phyloP scores from a whole-genome alignment of 2,113 vertebrate genomes.

The Mesocricetus auratus region DNA sequence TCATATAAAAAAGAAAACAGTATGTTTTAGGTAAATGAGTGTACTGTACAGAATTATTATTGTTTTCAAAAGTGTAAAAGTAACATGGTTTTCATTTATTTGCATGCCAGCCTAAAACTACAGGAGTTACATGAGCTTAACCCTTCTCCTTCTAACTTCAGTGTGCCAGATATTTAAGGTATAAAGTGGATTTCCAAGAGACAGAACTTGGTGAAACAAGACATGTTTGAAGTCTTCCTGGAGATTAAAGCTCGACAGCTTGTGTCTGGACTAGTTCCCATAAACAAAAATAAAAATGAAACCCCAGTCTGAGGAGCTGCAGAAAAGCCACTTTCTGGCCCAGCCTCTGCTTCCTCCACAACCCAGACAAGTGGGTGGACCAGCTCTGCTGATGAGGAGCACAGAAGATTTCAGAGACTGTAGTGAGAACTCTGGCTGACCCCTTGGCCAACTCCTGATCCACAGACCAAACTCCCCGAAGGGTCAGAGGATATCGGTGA shows the following conservation, averaged over 20 bases:
- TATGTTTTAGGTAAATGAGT: background rate
- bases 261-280: slow-evolving; percentile 39
- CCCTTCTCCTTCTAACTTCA: slow-evolving; percentile 15
- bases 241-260: slow-evolving; percentile 48
- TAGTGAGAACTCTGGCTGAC: slow-evolving; percentile 37
- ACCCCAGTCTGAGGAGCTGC: slow-evolving; percentile 40
- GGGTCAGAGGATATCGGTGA: background rate
- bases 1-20: background rate
- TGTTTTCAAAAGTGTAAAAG: slow-evolving; percentile 11
- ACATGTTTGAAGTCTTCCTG: slow-evolving; percentile 34
- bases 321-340: slow-evolving; percentile 45
- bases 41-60: background rate
- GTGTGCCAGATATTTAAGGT: background rate
- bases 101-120: background rate
- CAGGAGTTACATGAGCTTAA: slow-evolving; percentile 13
- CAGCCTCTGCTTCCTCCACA: slow-evolving; percentile 66
- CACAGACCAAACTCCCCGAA: slow-evolving; percentile 39
- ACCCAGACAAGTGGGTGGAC: slow-evolving; percentile 70
- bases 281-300: slow-evolving; percentile 72
- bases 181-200: slow-evolving; percentile 2
- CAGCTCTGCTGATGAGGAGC: background rate
- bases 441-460: background rate
- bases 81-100: background rate
- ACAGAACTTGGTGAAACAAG: slow-evolving; percentile 35
- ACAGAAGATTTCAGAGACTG: background rate